A percentile compares a stretch with the other conserved stretches of the same genome.
phyloP scores from a whole-genome alignment of 2,797 vertebrate genomes.

The Trachops cirrhosus region DNA sequence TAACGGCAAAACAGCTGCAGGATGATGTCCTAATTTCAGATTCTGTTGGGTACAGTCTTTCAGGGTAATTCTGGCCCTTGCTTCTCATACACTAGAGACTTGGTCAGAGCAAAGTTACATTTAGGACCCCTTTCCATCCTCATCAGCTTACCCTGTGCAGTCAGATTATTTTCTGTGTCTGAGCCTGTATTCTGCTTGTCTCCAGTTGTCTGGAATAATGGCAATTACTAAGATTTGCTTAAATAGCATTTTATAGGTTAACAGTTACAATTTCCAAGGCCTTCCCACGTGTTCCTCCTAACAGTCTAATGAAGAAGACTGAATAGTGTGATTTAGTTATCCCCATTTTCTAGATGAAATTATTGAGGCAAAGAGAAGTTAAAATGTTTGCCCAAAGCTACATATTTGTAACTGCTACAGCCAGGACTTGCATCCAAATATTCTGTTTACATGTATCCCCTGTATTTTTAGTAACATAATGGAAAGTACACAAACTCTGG shows the following conservation, averaged over 20 bases:
- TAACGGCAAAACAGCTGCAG: conserved; percentile 61
- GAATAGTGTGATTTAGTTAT: not conserved
- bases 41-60: conserved; percentile 14
- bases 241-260: conserved; percentile 31
- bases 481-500: not conserved
- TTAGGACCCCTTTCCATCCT: not conserved
- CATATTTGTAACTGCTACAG: not conserved
- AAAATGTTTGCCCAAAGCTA: conserved; percentile 1
- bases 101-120: not conserved
- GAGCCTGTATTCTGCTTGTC: not conserved
- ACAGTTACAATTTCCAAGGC: conserved; percentile 15
- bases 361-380: not conserved
- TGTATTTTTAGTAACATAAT: not conserved
- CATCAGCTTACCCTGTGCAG: not conserved
- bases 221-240: conserved; percentile 41
- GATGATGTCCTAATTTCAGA: conserved; percentile 58
- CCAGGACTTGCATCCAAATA: not conserved
- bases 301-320: not conserved
- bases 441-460: not conserved
- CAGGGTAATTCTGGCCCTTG: not conserved
- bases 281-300: not conserved
- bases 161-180: not conserved
- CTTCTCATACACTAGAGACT: not conserved
- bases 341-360: not conserved
- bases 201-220: not conserved